These are phyloP conservation scores for Acleris cristana DNA, from an alignment of 2,888 invertebrate species.

Conservation along the genomic window DNA sequence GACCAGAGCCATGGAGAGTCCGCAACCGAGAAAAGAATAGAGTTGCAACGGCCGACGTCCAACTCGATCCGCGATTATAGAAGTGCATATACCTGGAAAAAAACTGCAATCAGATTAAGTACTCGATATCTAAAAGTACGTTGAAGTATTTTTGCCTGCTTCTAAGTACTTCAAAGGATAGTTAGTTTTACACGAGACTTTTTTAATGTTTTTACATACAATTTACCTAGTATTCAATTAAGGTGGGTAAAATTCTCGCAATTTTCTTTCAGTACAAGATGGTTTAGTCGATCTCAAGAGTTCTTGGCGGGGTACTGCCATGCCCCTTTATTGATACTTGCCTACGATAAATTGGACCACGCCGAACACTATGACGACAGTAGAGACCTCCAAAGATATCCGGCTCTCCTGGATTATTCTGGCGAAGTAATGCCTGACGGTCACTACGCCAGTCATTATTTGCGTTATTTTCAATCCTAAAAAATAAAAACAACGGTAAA, in stretches of 20 bases:
- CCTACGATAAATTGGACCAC: constrained; percentile 62
- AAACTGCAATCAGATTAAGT: background rate
- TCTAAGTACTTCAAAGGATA: too few relatives aligned
- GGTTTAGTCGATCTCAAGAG: too few relatives aligned
- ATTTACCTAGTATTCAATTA: too few relatives aligned
- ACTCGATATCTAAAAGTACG: too few relatives aligned
- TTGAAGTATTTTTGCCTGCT: too few relatives aligned
- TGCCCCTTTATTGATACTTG: constrained; percentile 45
- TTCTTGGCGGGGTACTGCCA: too few relatives aligned
- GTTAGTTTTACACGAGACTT: too few relatives aligned
- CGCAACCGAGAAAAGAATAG: constrained; percentile 64
- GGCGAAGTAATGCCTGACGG: constrained; percentile 67
- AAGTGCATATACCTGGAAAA: constrained; percentile 65
- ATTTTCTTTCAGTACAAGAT: too few relatives aligned
- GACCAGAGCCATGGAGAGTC: constrained; percentile 49
- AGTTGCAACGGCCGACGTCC: constrained; percentile 78
- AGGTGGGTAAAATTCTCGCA: too few relatives aligned
- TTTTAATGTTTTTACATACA: too few relatives aligned
- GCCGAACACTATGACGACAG: constrained; percentile 65
- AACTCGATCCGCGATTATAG: constrained; percentile 59
- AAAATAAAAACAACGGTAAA: constrained; percentile 38
- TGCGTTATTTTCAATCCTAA: constrained; percentile 67
- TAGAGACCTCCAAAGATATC: constrained; percentile 51
- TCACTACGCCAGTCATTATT: constrained; percentile 60
- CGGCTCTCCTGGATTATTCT: constrained; percentile 65